Conservation (phyloP, 2,113 vertebrate species). For the Pollachius pollachius region DNA sequence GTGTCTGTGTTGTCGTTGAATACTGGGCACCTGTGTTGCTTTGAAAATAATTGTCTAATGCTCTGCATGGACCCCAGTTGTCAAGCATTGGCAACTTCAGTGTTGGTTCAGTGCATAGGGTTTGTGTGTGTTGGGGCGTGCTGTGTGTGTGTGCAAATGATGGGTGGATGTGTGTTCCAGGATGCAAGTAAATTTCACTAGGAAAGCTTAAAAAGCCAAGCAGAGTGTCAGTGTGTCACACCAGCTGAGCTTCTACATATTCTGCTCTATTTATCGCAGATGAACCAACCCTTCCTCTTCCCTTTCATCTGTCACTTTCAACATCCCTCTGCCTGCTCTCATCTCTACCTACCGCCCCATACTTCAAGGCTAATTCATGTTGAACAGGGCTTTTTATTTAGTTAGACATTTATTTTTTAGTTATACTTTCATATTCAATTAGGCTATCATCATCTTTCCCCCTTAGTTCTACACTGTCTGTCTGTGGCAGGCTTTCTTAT, state of each 20-base stretch:
- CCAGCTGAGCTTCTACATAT: constrained; percentile 58
- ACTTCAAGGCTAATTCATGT: constrained; percentile 72
- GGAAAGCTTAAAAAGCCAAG: constrained; percentile 37
- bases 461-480: no score
- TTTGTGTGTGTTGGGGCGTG: no score
- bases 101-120: no score
- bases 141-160: not conserved
- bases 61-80: not conserved
- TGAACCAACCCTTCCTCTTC: constrained; percentile 47
- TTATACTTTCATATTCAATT: constrained; percentile 67
- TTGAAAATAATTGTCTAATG: no score
- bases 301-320: constrained; percentile 52
- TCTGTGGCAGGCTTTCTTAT: no score
- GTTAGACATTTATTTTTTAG: constrained; percentile 42
- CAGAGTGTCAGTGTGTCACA: constrained; percentile 54
- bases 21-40: no score
- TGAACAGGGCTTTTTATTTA: no score
- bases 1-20: no score
- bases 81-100: no score
- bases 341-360: constrained; percentile 54
- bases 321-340: constrained; percentile 34
- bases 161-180: constrained; percentile 21
- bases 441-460: constrained; percentile 51
- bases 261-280: constrained; percentile 57
- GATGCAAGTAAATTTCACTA: constrained; percentile 11